Percentiles rank a stretch among this genome's conserved stretches.
Conservation (phyloP, 2,797 vertebrate species). For the Tiaroga cobitis region DNA sequence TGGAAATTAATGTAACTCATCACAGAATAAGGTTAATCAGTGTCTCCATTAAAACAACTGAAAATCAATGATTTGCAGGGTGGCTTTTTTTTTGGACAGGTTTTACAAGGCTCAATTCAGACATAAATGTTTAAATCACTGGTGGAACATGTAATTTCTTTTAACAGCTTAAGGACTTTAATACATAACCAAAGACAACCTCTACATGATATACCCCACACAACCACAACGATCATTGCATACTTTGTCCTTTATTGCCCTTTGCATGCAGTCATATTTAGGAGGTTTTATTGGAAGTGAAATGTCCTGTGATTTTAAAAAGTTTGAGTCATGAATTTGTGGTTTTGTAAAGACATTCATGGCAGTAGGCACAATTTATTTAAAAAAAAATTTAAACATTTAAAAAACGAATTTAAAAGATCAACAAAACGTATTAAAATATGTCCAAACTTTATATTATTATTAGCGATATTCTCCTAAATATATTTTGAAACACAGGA, state of each 20-base stretch:
- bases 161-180: neutral
- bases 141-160: neutral
- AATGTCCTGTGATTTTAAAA: neutral
- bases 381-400: neutral
- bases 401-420: too few relatives aligned
- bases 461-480: neutral
- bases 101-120: neutral
- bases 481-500: neutral
- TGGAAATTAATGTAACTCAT: slow-evolving; percentile 69
- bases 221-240: neutral
- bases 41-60: slow-evolving; percentile 75
- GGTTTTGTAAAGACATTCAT: neutral
- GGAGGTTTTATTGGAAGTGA: neutral
- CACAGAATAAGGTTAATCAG: slow-evolving; percentile 69
- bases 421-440: neutral
- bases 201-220: neutral
- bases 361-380: neutral
- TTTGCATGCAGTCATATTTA: neutral
- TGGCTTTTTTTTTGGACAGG: slow-evolving; percentile 10
- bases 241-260: neutral
- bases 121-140: neutral
- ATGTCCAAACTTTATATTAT: neutral
- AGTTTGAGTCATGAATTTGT: neutral
- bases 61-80: slow-evolving; percentile 49
- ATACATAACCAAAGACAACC: neutral